These are phyloP conservation scores for Amphiura filiformis DNA, from an alignment of 35 echinoderm and acorn worm genomes.

Conservation along the genomic window DNA sequence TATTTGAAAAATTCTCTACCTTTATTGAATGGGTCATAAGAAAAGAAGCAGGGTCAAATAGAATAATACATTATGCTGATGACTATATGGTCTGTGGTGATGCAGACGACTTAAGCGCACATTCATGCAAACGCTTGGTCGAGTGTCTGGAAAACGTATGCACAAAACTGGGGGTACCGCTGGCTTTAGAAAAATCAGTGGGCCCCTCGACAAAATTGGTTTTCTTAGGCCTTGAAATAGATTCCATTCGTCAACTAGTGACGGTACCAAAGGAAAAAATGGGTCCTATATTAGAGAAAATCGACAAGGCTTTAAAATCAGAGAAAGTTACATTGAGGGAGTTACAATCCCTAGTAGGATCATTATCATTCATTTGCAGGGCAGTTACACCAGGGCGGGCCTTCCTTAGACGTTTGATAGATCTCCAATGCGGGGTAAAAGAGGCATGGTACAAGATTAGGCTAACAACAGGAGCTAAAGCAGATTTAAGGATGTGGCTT, in stretches of 20 bases:
- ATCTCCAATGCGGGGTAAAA: not conserved
- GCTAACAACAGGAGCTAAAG: conserved; percentile 3
- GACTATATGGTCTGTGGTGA: not conserved
- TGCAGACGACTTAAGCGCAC: not conserved
- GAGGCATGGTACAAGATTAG: not conserved
- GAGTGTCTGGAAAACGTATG: not conserved
- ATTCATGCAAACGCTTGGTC: not conserved
- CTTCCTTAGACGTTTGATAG: conserved; percentile 26
- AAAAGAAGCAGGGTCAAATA: not conserved
- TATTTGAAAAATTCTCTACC: conserved; percentile 32
- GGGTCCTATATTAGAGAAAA: not conserved
- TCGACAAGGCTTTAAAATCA: not conserved
- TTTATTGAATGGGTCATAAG: not conserved
- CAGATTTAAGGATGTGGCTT: conserved; percentile 12
- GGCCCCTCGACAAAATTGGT: conserved; percentile 10
- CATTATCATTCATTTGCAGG: conserved; percentile 27
- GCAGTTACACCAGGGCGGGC: not conserved
- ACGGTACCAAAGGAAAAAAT: conserved; percentile 25
- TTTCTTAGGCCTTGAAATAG: conserved; percentile 36
- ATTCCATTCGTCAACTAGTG: not conserved
- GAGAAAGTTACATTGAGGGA: no score
- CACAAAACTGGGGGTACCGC: conserved; percentile 36
- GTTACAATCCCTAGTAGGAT: no score
- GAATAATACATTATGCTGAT: conserved; percentile 32
- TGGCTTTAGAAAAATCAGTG: conserved; percentile 34